A percentile compares a stretch with the other conserved stretches of the same genome.
phyloP scores from a whole-genome alignment of 1,140 invertebrate genomes.

The Rhynchophorus ferrugineus region DNA sequence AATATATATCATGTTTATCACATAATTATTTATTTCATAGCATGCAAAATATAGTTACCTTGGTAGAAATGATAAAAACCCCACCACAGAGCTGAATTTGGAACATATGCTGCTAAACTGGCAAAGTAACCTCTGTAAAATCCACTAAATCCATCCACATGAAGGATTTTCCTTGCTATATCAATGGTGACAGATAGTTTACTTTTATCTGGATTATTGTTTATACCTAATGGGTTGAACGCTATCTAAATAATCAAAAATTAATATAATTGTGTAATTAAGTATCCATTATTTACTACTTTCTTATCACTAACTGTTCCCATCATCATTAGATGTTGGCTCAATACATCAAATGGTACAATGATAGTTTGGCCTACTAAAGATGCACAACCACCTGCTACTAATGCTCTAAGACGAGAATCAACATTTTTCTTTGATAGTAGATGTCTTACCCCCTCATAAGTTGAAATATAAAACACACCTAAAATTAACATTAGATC shows the following conservation, averaged over 20 bases:
- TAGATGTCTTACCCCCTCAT: conserved; percentile 84
- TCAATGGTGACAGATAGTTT: conserved; percentile 54
- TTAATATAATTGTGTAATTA: neutral
- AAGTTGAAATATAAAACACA: conserved; percentile 91
- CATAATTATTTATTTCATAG: no score
- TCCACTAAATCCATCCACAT: conserved; percentile 71
- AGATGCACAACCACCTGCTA: conserved; percentile 83
- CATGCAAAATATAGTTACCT: no score
- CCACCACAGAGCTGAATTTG: conserved; percentile 96
- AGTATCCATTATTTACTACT: conserved; percentile 17
- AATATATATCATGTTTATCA: no score
- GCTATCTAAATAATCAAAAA: conserved; percentile 22
- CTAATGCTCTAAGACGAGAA: conserved; percentile 58
- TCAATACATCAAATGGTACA: conserved; percentile 93
- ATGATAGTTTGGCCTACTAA: conserved; percentile 91
- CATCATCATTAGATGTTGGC: conserved; percentile 94
- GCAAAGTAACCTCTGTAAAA: conserved; percentile 92
- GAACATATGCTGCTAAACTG: conserved; percentile 86
- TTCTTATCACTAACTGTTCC: conserved; percentile 44
- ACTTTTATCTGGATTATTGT: conserved; percentile 36
- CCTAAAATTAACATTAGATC: conserved; percentile 42
- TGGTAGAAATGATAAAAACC: conserved; percentile 90
- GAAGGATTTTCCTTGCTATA: conserved; percentile 66
- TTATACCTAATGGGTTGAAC: conserved; percentile 31
- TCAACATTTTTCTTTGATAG: conserved; percentile 58